Percentiles rank a stretch among this genome's conserved stretches.
Evolutionary conservation across 2,113 vertebrate species (phyloP).

Genomic region (Neogale vison): DNA sequence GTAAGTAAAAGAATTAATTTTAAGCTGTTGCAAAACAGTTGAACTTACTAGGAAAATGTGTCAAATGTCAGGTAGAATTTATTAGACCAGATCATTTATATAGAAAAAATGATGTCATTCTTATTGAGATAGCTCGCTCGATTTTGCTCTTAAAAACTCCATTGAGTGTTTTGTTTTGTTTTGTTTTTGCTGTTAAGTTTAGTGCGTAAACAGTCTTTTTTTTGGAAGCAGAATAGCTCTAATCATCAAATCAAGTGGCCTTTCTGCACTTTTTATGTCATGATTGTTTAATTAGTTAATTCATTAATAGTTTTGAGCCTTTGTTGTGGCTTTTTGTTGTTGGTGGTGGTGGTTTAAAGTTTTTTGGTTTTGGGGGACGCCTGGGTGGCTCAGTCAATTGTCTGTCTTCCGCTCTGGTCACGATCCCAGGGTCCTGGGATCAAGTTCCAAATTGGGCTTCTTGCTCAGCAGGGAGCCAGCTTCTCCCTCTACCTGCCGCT

Average conservation of each 20-base stretch:
- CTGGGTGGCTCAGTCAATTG: neutral
- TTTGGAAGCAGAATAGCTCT: constrained; percentile 3
- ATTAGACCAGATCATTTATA: constrained; percentile 37
- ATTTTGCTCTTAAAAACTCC: neutral
- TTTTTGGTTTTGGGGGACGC: neutral
- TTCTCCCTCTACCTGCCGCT: no score
- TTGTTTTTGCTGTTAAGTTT: constrained; percentile 14
- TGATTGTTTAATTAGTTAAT: constrained; percentile 21
- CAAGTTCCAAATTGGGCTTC: no score
- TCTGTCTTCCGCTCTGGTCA: no score
- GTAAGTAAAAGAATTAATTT: constrained; percentile 13
- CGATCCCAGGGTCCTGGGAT: no score
- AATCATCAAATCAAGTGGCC: neutral
- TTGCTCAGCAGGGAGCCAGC: no score
- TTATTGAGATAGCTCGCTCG: neutral
- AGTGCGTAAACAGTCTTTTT: neutral
- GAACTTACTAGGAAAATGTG: neutral
- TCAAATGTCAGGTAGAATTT: neutral
- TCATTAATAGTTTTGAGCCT: neutral
- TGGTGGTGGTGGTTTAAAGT: neutral
- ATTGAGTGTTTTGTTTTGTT: neutral
- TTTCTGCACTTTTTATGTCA: neutral
- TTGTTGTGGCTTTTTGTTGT: neutral
- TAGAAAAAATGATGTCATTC: neutral
- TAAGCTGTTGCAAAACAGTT: constrained; percentile 22